Evolutionary conservation across 1,140 invertebrate species (phyloP).

Genomic region (Euwallacea similis): DNA sequence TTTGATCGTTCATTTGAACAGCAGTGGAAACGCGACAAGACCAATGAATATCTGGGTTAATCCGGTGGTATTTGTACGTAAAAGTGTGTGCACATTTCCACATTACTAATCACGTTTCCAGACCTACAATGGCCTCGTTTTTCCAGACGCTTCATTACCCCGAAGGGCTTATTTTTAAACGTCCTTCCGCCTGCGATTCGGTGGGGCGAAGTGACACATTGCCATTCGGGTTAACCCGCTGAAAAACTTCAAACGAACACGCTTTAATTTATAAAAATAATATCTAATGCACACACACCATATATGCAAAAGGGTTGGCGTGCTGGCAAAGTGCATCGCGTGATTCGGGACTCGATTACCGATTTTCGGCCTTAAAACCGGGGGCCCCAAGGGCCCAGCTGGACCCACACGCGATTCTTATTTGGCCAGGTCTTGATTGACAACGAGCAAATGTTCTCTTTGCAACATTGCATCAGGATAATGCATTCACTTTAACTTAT

Average conservation of each 20-base stretch:
- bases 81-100: constrained; percentile 17
- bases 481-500: constrained; percentile 9
- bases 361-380: constrained; percentile 23
- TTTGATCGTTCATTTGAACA: constrained; percentile 4
- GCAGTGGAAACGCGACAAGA: not conserved
- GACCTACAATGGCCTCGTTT: constrained; percentile 16
- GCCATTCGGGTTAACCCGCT: constrained; percentile 1
- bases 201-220: not conserved
- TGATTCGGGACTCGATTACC: constrained; percentile 20
- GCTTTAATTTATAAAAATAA: not conserved
- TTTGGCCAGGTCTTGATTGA: constrained; percentile 33
- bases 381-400: not conserved
- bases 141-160: constrained; percentile 17
- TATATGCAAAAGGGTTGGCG: constrained; percentile 25
- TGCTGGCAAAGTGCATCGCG: constrained; percentile 28
- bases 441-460: constrained; percentile 24
- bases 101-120: constrained; percentile 19
- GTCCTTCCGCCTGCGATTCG: constrained; percentile 5
- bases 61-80: not conserved
- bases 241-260: not conserved
- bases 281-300: constrained; percentile 5
- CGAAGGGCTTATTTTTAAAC: constrained; percentile 12
- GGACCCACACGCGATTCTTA: constrained; percentile 26
- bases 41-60: constrained; percentile 19
- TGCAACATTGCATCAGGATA: constrained; percentile 13